Evolutionary conservation across 1,140 invertebrate genomes (phyloP).

Genomic region (Pseudobourletiella spinata): DNA sequence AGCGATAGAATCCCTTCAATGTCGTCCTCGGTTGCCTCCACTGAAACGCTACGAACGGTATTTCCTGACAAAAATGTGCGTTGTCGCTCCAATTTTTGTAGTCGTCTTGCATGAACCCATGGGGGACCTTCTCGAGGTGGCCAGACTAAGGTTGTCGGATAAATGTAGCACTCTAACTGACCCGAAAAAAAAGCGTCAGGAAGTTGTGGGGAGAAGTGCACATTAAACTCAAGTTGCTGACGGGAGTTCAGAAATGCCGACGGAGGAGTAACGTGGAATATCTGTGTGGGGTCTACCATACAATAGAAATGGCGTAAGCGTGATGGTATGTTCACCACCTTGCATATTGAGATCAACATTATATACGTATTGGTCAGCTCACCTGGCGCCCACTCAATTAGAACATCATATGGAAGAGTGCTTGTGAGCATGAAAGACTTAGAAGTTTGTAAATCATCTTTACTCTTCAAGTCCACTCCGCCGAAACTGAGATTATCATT

Average conservation of each 20-base stretch:
- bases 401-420: slow-evolving; percentile 12
- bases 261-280: slow-evolving; percentile 5
- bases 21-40: no score
- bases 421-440: not conserved
- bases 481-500: slow-evolving; percentile 16
- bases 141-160: slow-evolving; percentile 7
- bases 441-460: no score
- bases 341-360: no score
- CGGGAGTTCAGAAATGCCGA: not conserved
- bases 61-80: no score
- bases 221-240: not conserved
- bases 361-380: no score
- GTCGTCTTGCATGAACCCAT: slow-evolving; percentile 11
- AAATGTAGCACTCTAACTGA: slow-evolving; percentile 18
- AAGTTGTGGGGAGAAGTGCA: slow-evolving; percentile 2
- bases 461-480: no score
- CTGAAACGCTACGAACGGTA: no score
- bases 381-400: slow-evolving; percentile 13
- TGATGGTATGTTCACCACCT: no score
- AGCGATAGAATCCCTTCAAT: no score
- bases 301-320: no score
- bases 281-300: not conserved
- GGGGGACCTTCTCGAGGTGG: slow-evolving; percentile 10
- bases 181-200: slow-evolving; percentile 19
- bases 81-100: no score